Evolutionary conservation across 2,113 vertebrate species (phyloP).

Genomic region (Crotalus tigris): DNA sequence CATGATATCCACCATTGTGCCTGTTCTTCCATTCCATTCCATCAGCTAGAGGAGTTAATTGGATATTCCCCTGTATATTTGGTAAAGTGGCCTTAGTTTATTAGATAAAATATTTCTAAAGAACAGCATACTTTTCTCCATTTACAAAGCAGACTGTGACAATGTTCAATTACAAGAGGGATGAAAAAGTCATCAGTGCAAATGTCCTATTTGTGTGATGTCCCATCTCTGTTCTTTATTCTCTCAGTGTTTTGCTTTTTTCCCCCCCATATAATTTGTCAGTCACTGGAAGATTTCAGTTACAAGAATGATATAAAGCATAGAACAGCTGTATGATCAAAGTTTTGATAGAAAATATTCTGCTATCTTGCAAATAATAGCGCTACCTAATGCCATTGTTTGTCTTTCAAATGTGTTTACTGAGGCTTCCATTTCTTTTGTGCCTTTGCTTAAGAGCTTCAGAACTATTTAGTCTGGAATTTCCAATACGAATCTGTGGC

Average conservation of each 20-base stretch:
- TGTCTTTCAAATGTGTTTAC: conserved; percentile 42
- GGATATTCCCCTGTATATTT: conserved; percentile 58
- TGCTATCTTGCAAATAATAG: conserved; percentile 58
- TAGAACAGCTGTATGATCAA: conserved; percentile 62
- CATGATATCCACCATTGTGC: not conserved
- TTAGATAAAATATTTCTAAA: conserved; percentile 54
- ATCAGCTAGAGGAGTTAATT: not conserved
- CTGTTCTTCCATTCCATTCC: not conserved
- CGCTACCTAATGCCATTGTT: conserved; percentile 25
- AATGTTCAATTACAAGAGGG: conserved; percentile 22
- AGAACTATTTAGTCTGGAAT: not conserved
- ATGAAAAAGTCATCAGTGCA: conserved; percentile 38
- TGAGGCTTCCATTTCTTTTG: conserved; percentile 46
- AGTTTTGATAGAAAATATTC: conserved; percentile 52
- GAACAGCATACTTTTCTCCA: conserved; percentile 47
- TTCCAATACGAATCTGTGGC: conserved; percentile 37
- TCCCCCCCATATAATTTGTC: conserved; percentile 70
- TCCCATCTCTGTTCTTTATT: conserved; percentile 69
- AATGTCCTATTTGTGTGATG: conserved; percentile 57
- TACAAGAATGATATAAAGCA: conserved; percentile 70
- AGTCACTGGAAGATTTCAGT: conserved; percentile 66
- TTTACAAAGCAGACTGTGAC: conserved; percentile 54
- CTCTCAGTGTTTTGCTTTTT: conserved; percentile 52
- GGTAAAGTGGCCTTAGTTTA: conserved; percentile 62
- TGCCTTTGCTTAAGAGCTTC: conserved; percentile 37